A percentile compares a stretch with the other conserved stretches of the same genome.
Evolutionary conservation across 1,140 invertebrate species (phyloP).

Genomic region (Drepana arcuata): DNA sequence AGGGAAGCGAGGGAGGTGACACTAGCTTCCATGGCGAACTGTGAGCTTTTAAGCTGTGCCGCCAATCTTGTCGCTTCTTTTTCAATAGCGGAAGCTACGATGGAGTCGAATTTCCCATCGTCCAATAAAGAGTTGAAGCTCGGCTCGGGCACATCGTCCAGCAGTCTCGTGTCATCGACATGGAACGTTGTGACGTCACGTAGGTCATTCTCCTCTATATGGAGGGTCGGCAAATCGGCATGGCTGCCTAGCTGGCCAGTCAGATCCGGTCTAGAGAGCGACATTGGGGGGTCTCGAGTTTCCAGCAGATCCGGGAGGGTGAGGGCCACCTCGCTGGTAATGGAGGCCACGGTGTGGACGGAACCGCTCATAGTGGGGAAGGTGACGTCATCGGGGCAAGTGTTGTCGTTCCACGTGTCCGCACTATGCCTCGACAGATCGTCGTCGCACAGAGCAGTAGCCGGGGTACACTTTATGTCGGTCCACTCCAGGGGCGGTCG

Average conservation of each 20-base stretch:
- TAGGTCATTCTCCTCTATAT: too few species aligned
- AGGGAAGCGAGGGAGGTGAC: slow-evolving; percentile 67
- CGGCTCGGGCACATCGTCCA: slow-evolving; percentile 41
- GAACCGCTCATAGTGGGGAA: slow-evolving; percentile 85
- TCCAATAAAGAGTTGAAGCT: slow-evolving; percentile 42
- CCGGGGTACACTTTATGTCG: slow-evolving; percentile 38
- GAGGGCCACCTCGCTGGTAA: slow-evolving; percentile 75
- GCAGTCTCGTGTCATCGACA: slow-evolving; percentile 24
- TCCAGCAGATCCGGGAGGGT: slow-evolving; percentile 59
- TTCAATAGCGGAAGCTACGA: slow-evolving; percentile 73
- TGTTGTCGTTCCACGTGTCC: slow-evolving; percentile 85
- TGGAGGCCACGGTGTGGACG: slow-evolving; percentile 78
- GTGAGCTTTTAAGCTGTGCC: slow-evolving; percentile 72
- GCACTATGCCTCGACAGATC: slow-evolving; percentile 25
- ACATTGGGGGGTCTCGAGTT: slow-evolving; percentile 40
- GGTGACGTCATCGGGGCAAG: slow-evolving; percentile 80
- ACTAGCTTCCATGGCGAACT: slow-evolving; percentile 72
- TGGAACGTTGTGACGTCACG: too few species aligned
- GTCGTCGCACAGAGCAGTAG: slow-evolving; percentile 14
- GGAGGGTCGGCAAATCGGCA: slow-evolving; percentile 5
- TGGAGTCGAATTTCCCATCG: slow-evolving; percentile 46
- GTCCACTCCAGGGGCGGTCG: slow-evolving; percentile 40
- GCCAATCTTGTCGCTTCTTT: slow-evolving; percentile 81
- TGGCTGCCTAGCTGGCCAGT: slow-evolving; percentile 38
- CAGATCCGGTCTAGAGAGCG: slow-evolving; percentile 41